Evolutionary conservation across 2,113 vertebrate species (phyloP), one percentile per base, ranked within the genome.

Genomic region (Poecile atricapillus): DNA sequence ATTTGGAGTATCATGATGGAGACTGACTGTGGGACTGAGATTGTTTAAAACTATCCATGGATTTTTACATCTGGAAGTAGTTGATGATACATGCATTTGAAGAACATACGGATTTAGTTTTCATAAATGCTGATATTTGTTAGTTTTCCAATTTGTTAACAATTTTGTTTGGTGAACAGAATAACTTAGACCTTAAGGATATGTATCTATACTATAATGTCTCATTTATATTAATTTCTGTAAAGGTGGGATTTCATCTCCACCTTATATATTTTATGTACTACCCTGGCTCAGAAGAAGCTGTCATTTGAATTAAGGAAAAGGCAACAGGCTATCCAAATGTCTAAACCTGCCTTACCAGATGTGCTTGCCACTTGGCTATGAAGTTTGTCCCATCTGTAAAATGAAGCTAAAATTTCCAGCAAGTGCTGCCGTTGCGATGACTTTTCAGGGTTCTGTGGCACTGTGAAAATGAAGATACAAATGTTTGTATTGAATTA

Each of bases 31-130:
- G 1, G 33, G 37, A 82, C 41, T 76, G 81, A 83, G n/a, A 37
- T 70, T 89, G 67, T 41, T 95, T 64, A 70, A 70, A 78, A 63
- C n/a, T 74, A 7, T 24, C n/a, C 60, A n/a, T 53, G 70, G 31
- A 25, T 65, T 87, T 83, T 89, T 78, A 93, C 92, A 90, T 96
- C 92, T 95, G 87, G 86, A 97, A 94, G 41, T 85, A 91, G 47
- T 80, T 86, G 70, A 67, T 74, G 60, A 77, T 59, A 87, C 49
- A 46, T 41, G 35, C 46, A 93, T 83, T 83, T 81, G 28, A 93
- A 85, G 47, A 89, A 69, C 86, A 91, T 53, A 33, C 15, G 80
- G 83, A 79, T 78, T 94, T 93, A 56, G 80, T 93, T 92, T 92
- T 83, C 58, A 80, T 85, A 90, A 93, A 92, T 87, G 65, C 75